Evolutionary conservation across 2,797 vertebrate genomes (phyloP).

Genomic region (Sphenopsis melanotis): DNA sequence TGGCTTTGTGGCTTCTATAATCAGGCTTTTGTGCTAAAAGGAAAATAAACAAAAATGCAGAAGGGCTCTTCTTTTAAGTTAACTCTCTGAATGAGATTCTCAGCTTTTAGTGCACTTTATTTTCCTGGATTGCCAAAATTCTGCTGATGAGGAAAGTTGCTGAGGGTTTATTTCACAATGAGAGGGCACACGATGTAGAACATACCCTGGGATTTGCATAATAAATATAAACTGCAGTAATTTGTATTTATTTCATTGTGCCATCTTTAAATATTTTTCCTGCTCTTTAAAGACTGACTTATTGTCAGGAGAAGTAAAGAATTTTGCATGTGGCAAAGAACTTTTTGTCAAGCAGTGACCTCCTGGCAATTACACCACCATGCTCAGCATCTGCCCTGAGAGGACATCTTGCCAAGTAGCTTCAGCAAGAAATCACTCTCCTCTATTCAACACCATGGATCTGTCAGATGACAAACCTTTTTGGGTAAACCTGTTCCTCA

Average conservation of each 20-base stretch:
- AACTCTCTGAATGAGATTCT: not conserved
- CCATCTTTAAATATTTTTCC: not conserved
- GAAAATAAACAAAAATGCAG: not conserved
- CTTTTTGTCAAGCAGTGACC: not conserved
- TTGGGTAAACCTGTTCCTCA: not conserved
- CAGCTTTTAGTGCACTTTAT: not conserved
- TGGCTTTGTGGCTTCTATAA: not conserved
- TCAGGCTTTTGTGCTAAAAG: not conserved
- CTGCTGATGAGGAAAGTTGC: not conserved
- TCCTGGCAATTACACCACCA: not conserved
- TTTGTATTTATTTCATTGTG: not conserved
- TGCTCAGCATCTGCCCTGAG: not conserved
- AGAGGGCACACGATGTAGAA: not conserved
- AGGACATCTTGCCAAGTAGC: not conserved
- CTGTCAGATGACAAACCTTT: not conserved
- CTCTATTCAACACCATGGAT: rapidly evolving
- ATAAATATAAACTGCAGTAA: not conserved
- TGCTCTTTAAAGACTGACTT: not conserved
- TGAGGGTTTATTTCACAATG: not conserved
- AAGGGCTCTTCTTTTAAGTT: not conserved
- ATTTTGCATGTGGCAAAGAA: not conserved
- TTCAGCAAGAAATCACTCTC: not conserved
- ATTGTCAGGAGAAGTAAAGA: not conserved
- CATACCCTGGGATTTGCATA: not conserved
- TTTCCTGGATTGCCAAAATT: not conserved